These are phyloP conservation scores for Lymantria dispar DNA, from an alignment of 2,888 invertebrate genomes.

Conservation along the genomic window DNA sequence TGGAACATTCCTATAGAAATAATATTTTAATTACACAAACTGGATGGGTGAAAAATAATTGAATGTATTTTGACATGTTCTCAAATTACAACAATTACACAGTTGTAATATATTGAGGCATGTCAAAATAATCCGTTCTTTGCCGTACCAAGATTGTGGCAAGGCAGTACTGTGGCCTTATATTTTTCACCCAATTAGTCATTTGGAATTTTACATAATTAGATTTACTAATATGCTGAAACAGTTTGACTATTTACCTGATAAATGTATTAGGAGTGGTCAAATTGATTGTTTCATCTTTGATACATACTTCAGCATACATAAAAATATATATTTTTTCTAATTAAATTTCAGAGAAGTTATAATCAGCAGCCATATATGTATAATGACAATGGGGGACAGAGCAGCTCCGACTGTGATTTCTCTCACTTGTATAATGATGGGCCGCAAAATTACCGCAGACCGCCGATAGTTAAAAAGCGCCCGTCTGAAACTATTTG, in stretches of 20 bases:
- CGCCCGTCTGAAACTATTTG: slow-evolving; percentile 39
- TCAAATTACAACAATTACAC: background rate
- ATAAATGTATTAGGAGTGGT: slow-evolving; percentile 10
- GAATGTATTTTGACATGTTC: background rate
- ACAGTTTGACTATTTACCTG: slow-evolving; percentile 13
- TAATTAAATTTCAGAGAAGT: slow-evolving; percentile 57
- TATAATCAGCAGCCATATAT: slow-evolving; percentile 38
- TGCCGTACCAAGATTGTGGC: background rate
- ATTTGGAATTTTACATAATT: slow-evolving; percentile 3
- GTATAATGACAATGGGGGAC: slow-evolving; percentile 31
- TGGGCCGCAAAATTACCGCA: slow-evolving; percentile 19
- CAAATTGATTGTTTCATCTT: slow-evolving; percentile 6
- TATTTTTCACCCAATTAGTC: slow-evolving; percentile 9
- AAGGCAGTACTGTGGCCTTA: slow-evolving; percentile 1
- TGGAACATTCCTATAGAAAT: background rate
- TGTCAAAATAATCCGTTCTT: background rate
- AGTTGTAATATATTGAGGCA: background rate
- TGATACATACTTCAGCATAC: slow-evolving; percentile 13
- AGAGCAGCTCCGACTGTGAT: slow-evolving; percentile 28
- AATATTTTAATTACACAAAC: background rate
- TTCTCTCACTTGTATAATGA: slow-evolving; percentile 44
- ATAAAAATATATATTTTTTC: slow-evolving; percentile 27
- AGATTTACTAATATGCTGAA: slow-evolving; percentile 13
- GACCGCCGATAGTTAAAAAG: slow-evolving; percentile 41
- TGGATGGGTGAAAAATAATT: slow-evolving; percentile 5